Evolutionary conservation across 2,797 vertebrate genomes (phyloP), one percentile per base, ranked within the genome.

Genomic region (Protosalanx chinensis): DNA sequence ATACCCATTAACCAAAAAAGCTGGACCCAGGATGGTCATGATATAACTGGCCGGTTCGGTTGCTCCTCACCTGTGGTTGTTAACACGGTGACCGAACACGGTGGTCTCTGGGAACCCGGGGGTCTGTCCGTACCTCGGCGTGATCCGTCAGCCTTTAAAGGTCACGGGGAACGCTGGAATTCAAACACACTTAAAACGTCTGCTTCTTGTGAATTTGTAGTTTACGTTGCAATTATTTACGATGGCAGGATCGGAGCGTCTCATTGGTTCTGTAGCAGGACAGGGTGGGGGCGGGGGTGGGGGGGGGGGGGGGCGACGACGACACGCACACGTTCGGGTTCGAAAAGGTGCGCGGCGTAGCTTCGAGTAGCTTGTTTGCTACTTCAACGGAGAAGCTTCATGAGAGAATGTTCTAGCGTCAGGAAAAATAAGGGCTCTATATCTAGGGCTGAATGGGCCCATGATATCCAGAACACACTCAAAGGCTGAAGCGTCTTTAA

Each of bases 161-260:
- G 74, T 80, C 78, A 35, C 73, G 65, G 69, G 67, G 78, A 77
- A 75, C 63, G 64, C 64, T 64, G 69, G 57, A 73, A 75, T 76
- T 72, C 30, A 68, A 66, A 41, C 65, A 46, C 57, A 59, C 70
- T 71, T 73, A n/a, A 75, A 51, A 72, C 63, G 35, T 67, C 16
- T 30, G 41, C 63, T 57, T 53, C 60, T 46, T 41, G 5, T 76
- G 37, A 77, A 61, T 63, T 78, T 76, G 62, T 30, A 79, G 72
- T 85, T 81, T 82, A 74, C 29, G 61, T 63, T 64, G 62, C 53
- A 70, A 37, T 67, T 71, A 78, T 80, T 76, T 85, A 68, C 81
- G 58, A 75, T 71, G 65, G 79, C 72, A 56, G 75, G 18, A 70
- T 71, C 71, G 61, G 15, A n/a, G n/a, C n/a, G n/a, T n/a, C n/a